A percentile compares a stretch with the other conserved stretches of the same genome.
These are phyloP conservation scores for Myocastor coypus DNA, from an alignment of 2,113 vertebrate genomes.

Conservation along the genomic window DNA sequence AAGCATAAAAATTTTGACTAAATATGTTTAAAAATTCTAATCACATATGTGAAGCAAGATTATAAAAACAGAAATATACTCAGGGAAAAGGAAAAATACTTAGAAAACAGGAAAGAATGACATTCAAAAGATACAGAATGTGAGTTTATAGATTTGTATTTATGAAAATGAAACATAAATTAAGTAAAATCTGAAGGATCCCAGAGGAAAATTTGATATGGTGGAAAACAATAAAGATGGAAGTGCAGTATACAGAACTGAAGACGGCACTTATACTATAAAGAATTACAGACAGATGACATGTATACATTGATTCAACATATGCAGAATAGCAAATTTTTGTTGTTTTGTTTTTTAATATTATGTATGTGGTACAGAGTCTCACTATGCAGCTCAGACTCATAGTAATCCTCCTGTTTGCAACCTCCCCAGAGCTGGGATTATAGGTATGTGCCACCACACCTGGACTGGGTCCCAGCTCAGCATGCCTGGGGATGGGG, in stretches of 20 bases:
- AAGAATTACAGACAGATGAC: not conserved
- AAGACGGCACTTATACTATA: slow-evolving; percentile 27
- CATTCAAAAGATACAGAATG: not conserved
- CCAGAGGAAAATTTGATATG: not conserved
- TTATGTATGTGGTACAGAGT: no score
- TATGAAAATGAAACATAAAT: not conserved
- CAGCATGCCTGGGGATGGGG: no score
- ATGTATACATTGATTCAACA: not conserved
- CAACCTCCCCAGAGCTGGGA: no score
- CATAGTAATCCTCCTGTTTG: no score
- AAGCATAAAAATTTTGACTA: not conserved
- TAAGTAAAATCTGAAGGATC: slow-evolving; percentile 7
- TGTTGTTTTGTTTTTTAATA: no score
- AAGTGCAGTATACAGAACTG: not conserved
- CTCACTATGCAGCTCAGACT: no score
- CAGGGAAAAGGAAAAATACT: slow-evolving; percentile 3
- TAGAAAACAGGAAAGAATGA: not conserved
- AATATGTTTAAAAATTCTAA: not conserved
- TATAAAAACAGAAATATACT: not conserved
- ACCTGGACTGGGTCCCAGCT: no score
- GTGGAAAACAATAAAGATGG: not conserved
- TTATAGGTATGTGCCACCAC: no score
- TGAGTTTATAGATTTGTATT: slow-evolving; percentile 6
- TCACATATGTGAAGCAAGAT: not conserved
- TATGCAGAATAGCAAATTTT: not conserved